These are phyloP conservation scores for Papilio helenus DNA, from an alignment of 1,140 invertebrate genomes.

Conservation along the genomic window DNA sequence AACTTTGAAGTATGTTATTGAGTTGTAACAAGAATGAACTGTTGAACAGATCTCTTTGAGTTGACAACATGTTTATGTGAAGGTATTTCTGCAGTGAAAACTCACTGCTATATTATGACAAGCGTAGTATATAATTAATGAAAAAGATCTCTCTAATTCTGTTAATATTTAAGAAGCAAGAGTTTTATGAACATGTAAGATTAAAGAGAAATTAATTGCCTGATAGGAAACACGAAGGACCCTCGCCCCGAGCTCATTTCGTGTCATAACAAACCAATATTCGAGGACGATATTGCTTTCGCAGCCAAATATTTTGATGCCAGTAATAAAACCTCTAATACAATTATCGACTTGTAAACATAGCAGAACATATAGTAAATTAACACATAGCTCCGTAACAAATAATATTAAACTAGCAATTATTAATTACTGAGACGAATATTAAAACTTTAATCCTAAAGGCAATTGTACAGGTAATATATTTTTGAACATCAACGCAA, in stretches of 20 bases:
- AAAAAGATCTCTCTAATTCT: neutral
- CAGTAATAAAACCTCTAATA: constrained; percentile 18
- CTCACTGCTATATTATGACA: too few relatives aligned
- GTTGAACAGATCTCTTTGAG: neutral
- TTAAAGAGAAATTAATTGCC: neutral
- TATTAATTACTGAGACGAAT: too few relatives aligned
- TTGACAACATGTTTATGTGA: too few relatives aligned
- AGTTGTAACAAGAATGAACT: neutral
- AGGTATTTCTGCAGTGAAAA: too few relatives aligned
- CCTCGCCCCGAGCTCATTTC: constrained; percentile 2
- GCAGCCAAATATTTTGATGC: constrained; percentile 29
- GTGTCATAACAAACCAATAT: constrained; percentile 29
- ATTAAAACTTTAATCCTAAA: too few relatives aligned
- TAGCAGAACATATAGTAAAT: neutral
- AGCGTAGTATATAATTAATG: too few relatives aligned
- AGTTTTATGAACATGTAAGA: neutral
- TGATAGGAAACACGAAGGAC: neutral
- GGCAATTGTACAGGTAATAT: too few relatives aligned
- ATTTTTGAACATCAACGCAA: too few relatives aligned
- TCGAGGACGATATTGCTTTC: constrained; percentile 20
- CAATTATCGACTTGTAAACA: neutral
- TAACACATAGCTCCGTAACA: neutral
- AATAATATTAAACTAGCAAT: neutral
- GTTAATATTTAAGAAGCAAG: neutral
- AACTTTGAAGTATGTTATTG: neutral